These are phyloP conservation scores for Bombus ignitus DNA, from an alignment of 1,140 invertebrate species.

Conservation along the genomic window DNA sequence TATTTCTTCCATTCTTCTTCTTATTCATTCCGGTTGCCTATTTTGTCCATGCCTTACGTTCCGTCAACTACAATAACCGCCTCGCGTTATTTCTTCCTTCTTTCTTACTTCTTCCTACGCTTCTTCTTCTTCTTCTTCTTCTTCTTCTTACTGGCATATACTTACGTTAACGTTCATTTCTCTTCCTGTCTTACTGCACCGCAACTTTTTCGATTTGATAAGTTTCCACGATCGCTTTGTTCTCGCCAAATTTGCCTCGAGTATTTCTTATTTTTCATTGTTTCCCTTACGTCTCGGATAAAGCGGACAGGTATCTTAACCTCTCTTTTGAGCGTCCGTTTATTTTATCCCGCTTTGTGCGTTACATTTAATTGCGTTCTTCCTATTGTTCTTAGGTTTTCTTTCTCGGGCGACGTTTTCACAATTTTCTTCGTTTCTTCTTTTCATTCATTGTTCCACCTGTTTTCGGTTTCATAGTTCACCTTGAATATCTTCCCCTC, in stretches of 20 bases:
- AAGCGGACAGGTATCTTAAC: neutral
- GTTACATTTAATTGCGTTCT: conserved; percentile 26
- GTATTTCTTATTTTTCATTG: neutral
- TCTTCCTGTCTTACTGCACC: neutral
- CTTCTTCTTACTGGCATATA: neutral
- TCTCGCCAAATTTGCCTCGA: neutral
- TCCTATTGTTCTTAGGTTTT: neutral
- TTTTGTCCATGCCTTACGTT: conserved; percentile 10
- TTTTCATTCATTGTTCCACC: neutral
- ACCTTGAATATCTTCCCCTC: conserved; percentile 8
- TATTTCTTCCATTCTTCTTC: conserved; percentile 18
- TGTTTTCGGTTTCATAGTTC: neutral
- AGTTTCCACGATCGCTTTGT: conserved; percentile 11
- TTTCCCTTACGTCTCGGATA: neutral
- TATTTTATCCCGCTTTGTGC: neutral
- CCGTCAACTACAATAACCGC: neutral
- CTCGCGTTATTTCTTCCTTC: neutral
- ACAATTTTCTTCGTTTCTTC: neutral
- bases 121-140: neutral
- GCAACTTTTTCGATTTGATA: conserved; percentile 27
- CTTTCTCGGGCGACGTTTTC: neutral
- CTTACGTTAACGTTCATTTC: conserved; percentile 24
- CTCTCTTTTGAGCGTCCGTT: neutral
- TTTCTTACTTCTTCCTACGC: neutral
- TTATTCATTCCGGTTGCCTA: conserved; percentile 44